Percentiles rank a stretch among this genome's conserved stretches.
Evolutionary conservation across 2,797 vertebrate species (phyloP).

Genomic region (Megaceryle alcyon): DNA sequence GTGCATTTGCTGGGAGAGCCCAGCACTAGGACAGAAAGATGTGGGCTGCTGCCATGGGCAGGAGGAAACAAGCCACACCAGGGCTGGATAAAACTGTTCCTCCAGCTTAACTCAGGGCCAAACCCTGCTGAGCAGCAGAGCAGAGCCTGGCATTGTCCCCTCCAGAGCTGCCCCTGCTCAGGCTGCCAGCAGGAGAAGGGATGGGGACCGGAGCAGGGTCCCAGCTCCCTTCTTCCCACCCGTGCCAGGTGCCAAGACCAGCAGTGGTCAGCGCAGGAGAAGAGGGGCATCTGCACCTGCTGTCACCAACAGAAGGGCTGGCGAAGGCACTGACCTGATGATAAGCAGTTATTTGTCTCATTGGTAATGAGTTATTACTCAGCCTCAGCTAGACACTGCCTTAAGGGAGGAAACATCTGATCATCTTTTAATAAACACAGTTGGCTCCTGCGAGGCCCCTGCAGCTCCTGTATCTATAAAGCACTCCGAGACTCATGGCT

Average conservation of each 20-base stretch:
- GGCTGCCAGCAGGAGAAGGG: not conserved
- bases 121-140: not conserved
- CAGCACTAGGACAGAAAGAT: not conserved
- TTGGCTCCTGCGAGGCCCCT: constrained; percentile 34
- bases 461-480: constrained; percentile 26
- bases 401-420: constrained; percentile 53
- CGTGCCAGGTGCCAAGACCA: not conserved
- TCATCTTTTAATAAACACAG: constrained; percentile 64
- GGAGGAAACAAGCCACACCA: not conserved
- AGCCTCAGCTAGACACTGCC: constrained; percentile 54
- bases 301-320: not conserved
- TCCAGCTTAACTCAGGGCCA: not conserved
- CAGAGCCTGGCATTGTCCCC: not conserved
- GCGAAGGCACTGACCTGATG: not conserved
- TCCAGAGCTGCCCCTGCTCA: not conserved
- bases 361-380: constrained; percentile 49
- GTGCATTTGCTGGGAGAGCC: not conserved
- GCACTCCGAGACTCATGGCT: not conserved
- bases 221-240: not conserved
- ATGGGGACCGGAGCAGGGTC: accelerated
- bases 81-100: not conserved
- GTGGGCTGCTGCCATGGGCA: not conserved
- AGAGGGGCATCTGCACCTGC: not conserved
- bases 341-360: constrained; percentile 18
- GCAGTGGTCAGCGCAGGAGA: accelerated